Evolutionary conservation across 2,888 invertebrate genomes (phyloP).

Genomic region (Aromia moschata): DNA sequence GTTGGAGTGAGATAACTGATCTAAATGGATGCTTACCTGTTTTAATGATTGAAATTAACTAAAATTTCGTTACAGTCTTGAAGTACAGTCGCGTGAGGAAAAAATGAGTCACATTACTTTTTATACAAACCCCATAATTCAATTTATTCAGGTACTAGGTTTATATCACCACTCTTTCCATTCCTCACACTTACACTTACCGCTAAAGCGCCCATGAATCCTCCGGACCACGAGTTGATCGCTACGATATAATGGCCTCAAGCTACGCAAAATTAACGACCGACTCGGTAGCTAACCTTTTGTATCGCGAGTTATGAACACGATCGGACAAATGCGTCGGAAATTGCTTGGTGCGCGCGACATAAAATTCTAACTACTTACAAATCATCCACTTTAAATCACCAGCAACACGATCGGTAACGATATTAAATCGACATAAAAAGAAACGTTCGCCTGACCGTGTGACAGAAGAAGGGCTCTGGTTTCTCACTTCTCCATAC

Average conservation of each 20-base stretch:
- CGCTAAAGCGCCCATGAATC: conserved; percentile 13
- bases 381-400: conserved; percentile 56
- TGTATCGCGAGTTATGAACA: conserved; percentile 42
- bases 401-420: conserved; percentile 55
- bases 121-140: no score
- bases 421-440: conserved; percentile 57
- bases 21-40: no score
- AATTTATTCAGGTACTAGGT: no score
- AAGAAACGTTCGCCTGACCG: conserved; percentile 49
- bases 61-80: no score
- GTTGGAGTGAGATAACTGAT: no score
- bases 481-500: conserved; percentile 36
- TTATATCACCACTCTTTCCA: no score
- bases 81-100: no score
- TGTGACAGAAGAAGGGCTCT: conserved; percentile 47
- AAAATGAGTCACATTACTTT: no score
- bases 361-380: conserved; percentile 54
- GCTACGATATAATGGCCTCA: conserved; percentile 14
- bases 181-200: conserved; percentile 12
- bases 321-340: conserved; percentile 50
- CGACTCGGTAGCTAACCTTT: conserved; percentile 30
- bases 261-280: conserved; percentile 24
- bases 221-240: conserved; percentile 7
- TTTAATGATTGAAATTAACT: no score
- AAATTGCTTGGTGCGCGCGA: no score